Base-by-base conservation (phyloP, 2,888 invertebrate species). In the Xanthia togata region DNA sequence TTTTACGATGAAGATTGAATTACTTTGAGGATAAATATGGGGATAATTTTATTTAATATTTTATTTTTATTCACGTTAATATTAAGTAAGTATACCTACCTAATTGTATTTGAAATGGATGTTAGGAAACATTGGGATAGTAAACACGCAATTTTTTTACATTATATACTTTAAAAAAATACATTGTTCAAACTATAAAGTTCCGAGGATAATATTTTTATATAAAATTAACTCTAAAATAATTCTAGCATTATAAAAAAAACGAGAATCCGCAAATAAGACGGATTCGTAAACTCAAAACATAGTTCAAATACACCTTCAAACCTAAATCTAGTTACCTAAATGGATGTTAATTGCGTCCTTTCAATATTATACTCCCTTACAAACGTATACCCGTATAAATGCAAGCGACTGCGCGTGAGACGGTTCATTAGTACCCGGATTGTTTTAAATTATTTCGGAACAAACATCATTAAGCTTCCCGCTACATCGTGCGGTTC, bases 401-500 rank as follows among this genome's bases (percentile, higher is more conserved):
- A 81, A 63, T 59, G 50, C n/a, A 62, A 78, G n/a, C 38, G 59
- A 50, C 26, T 17, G 26, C 64, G 72, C 69, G 53, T 62, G 69
- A 83, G 71, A 73, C 68, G 79, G 85, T 88, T 87, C 85, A 90
- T 89, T 89, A 89, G 83, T 47, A 73, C 72, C 17, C 53, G 70
- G 87, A 87, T 88, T 85, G 81, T 81, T 87, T 87, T 80, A 88
- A 90, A 85, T 88, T 86, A 86, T 87, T 87, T 71, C 41, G 38
- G 78, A 89, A 88, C 79, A 89, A 90, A 90, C 87, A 83, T 89
- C 87, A 82, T 89, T 89, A 87, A 64, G 78, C 68, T 75, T 78
- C 55, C 73, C 57, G 44, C 68, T 76, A 50, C 76, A 31, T 23
- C 20, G 26, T 23, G n/a, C 26, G 31, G 69, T 69, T 17, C 23